Evolutionary conservation across 2,888 invertebrate genomes (phyloP).

Genomic region (Drosophila niveifrons): DNA sequence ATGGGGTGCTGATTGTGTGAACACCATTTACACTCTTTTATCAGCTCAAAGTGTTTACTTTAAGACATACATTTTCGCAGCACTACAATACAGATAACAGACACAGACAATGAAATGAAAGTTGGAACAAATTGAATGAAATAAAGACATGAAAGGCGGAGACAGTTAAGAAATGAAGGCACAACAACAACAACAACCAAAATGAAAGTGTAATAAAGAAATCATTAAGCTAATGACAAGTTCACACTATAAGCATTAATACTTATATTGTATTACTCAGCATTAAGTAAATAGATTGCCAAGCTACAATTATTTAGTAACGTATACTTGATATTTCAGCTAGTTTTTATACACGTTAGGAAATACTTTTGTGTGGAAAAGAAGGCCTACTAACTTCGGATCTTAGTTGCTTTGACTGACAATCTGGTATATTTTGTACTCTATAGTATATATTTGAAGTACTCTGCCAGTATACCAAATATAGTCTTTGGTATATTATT

Average conservation of each 20-base stretch:
- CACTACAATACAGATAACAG: constrained; percentile 1
- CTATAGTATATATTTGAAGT: no score
- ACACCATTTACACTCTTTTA: constrained; percentile 47
- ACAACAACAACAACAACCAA: background rate
- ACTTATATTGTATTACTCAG: background rate
- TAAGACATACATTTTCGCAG: constrained; percentile 5
- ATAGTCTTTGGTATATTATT: no score
- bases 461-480: no score
- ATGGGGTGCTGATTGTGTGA: constrained; percentile 34
- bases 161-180: background rate
- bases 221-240: constrained; percentile 1
- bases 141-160: background rate
- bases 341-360: no score
- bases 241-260: background rate
- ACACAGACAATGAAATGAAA: background rate
- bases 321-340: background rate
- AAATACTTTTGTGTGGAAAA: no score
- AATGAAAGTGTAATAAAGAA: background rate
- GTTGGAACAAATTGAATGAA: constrained; percentile 5
- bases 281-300: background rate
- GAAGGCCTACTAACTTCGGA: no score
- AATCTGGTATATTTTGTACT: no score
- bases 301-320: background rate
- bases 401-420: no score
- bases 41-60: constrained; percentile 38